Conservation (phyloP, 2,113 vertebrate species). For the Gallinago undulata region DNA sequence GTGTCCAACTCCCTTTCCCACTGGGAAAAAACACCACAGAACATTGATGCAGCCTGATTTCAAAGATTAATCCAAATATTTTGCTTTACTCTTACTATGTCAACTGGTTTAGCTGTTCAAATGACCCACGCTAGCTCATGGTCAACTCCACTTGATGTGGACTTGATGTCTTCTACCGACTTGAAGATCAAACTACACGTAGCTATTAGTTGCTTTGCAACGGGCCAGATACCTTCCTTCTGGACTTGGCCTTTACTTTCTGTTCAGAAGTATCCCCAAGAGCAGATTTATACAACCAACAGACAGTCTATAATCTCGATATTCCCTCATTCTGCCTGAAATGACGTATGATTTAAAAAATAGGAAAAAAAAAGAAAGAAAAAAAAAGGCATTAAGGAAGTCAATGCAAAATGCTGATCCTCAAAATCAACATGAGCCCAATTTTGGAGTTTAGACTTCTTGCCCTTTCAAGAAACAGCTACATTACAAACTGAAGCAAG, state of each 20-base stretch:
- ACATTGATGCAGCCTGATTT: not conserved
- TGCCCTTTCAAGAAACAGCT: not conserved
- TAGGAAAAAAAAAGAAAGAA: not conserved
- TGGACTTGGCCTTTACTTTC: not conserved
- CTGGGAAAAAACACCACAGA: not conserved
- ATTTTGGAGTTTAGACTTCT: not conserved
- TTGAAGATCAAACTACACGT: not conserved
- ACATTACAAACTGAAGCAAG: not conserved
- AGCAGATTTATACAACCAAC: not conserved
- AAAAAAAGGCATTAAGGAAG: not conserved
- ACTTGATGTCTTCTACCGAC: not conserved
- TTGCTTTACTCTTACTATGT: not conserved
- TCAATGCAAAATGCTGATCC: not conserved
- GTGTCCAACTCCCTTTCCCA: not conserved
- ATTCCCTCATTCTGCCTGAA: not conserved
- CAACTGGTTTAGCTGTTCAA: not conserved
- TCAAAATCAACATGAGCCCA: not conserved
- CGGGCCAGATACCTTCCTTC: not conserved
- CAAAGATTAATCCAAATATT: not conserved
- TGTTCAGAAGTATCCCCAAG: not conserved
- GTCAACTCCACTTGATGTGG: not conserved
- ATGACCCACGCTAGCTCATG: not conserved
- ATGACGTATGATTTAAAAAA: not conserved
- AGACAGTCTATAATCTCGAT: not conserved
- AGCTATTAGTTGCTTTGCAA: not conserved